Evolutionary conservation across 1,140 invertebrate species (phyloP).

Genomic region (Drosophila tropicalis): DNA sequence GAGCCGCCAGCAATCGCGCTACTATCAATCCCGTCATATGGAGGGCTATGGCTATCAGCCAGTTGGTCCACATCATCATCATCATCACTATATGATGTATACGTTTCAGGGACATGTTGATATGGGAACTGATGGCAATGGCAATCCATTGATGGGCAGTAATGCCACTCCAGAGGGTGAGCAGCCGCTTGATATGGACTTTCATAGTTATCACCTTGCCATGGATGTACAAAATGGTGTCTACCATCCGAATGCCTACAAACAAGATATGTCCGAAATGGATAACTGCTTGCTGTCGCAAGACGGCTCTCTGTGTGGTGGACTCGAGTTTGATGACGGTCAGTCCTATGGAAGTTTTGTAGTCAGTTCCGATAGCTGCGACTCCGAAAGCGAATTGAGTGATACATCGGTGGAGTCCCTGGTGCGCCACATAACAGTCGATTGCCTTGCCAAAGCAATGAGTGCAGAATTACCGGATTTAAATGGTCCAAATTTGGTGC

Average conservation of each 20-base stretch:
- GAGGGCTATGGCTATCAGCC: slow-evolving; percentile 43
- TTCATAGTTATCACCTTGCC: slow-evolving; percentile 35
- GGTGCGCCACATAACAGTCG: slow-evolving; percentile 55
- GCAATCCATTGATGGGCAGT: slow-evolving; percentile 14
- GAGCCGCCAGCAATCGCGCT: slow-evolving; percentile 35
- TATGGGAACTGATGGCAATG: too few species aligned
- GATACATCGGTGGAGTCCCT: slow-evolving; percentile 61
- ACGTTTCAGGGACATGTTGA: not conserved
- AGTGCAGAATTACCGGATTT: slow-evolving; percentile 53
- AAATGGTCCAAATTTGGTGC: slow-evolving; percentile 60
- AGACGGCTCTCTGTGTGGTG: slow-evolving; percentile 18
- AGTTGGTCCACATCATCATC: not conserved
- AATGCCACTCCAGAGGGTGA: slow-evolving; percentile 52
- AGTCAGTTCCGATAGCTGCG: slow-evolving; percentile 41
- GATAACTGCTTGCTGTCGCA: slow-evolving; percentile 18
- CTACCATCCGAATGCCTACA: slow-evolving; percentile 36
- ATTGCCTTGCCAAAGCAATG: slow-evolving; percentile 60
- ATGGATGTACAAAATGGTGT: slow-evolving; percentile 38
- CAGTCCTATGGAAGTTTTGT: slow-evolving; percentile 43
- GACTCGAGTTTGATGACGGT: slow-evolving; percentile 28
- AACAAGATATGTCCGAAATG: slow-evolving; percentile 27
- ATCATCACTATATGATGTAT: slow-evolving; percentile 35
- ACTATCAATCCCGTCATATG: slow-evolving; percentile 56
- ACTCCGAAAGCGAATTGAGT: slow-evolving; percentile 51
- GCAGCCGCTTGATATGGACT: slow-evolving; percentile 48